Base-by-base conservation (phyloP, 2,797 vertebrate species). In the Benthosema pterotum region DNA sequence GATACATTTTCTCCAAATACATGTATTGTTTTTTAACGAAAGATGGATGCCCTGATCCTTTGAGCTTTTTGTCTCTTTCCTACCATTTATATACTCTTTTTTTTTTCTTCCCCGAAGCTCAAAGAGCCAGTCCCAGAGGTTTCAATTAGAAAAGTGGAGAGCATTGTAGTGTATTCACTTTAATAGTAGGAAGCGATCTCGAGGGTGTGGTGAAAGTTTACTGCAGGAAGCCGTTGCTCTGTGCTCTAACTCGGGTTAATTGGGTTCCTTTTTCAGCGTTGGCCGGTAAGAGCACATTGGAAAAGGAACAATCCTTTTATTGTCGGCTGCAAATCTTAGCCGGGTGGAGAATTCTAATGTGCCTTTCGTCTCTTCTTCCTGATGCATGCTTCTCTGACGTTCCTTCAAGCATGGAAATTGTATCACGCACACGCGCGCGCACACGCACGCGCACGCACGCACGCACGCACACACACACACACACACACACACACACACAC, bases 121-220 rank as follows among this genome's bases (percentile, higher is more conserved):
- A 74, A 88, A 79, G 91, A 86, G 76, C 78, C 69, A 74, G 76
- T 93, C 90, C 92, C 92, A 87, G 66, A 89, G 91, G 92, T 93
- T 93, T 92, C 85, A 93, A 93, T 94, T 93, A 93, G 85, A 91
- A 91, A 90, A 87, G 87, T 82, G 75, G 72, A 64, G 77, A 78
- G 83, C 83, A 86, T 89, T 68, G 80, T 78, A 85, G 86, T 87
- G 87, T 74, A 83, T 89, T 89, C 85, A 67, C 82, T 89, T 86
- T 92, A 91, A 91, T 88, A 86, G 90, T 83, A 78, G 84, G 74
- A 78, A 83, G 83, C 67, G 88, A 87, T 92, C 89, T 92, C 91
- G 82, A 65, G 86, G 89, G 91, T 89, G 87, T 78, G 88, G 79
- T 68, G 65, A 87, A 82, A 69, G 79, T 83, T 65, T 74, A 80